Percentiles rank a stretch among this genome's conserved stretches.
These are phyloP conservation scores for Litoditis marina DNA, from an alignment of 2,888 invertebrate species.

Conservation along the genomic window DNA sequence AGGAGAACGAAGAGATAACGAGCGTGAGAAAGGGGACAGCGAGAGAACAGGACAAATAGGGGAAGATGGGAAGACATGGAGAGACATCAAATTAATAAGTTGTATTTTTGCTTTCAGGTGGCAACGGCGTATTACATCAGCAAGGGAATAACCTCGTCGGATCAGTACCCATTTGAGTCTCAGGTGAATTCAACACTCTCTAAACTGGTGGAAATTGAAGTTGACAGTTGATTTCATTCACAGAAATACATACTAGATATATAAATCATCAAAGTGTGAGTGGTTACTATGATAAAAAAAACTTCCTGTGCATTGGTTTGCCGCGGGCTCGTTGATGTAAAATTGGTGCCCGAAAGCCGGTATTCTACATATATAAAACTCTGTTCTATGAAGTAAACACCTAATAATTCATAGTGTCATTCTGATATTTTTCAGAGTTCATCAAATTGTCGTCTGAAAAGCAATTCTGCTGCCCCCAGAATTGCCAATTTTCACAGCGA, in stretches of 20 bases:
- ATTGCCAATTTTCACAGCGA: not conserved
- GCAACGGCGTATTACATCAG: constrained; percentile 24
- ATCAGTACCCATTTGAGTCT: constrained; percentile 22
- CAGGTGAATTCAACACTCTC: not conserved
- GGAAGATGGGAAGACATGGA: not conserved
- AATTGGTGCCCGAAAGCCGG: too few relatives aligned
- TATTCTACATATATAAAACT: too few relatives aligned
- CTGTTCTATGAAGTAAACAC: too few relatives aligned
- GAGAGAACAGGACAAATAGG: not conserved
- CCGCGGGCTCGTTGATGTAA: too few relatives aligned
- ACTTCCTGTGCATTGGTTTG: too few relatives aligned
- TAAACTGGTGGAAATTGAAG: not conserved
- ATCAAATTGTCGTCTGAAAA: not conserved
- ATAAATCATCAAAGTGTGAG: too few relatives aligned
- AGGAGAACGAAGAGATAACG: not conserved
- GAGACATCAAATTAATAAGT: not conserved
- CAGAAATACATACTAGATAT: too few relatives aligned
- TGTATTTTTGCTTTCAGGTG: constrained; percentile 5
- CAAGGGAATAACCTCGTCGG: constrained; percentile 8
- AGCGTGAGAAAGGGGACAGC: not conserved
- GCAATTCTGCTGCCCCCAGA: not conserved
- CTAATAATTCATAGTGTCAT: too few relatives aligned
- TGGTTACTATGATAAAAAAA: not conserved
- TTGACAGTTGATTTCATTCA: not conserved
- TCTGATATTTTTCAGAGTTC: not conserved